These are phyloP conservation scores for Neoaliturus tenellus DNA, from an alignment of 2,888 invertebrate species.

Conservation along the genomic window DNA sequence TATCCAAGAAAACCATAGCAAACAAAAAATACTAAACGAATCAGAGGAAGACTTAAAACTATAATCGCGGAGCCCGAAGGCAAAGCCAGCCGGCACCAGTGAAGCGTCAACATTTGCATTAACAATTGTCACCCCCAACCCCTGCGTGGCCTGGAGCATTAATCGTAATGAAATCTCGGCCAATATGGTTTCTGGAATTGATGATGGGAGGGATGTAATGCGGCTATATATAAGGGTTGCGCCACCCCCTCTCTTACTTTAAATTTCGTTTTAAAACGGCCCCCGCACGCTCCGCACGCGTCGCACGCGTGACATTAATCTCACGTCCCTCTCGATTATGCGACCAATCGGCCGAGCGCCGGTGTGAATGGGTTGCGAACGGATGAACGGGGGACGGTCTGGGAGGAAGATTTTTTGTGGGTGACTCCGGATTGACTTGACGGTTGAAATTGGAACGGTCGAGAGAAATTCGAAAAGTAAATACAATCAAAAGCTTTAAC, in stretches of 20 bases:
- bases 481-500: no score
- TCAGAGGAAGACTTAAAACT: neutral
- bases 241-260: slow-evolving; percentile 62
- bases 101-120: slow-evolving; percentile 49
- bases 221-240: slow-evolving; percentile 58
- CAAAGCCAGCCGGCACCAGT: slow-evolving; percentile 7
- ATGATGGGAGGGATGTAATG: slow-evolving; percentile 60
- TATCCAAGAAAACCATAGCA: no score
- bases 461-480: no score
- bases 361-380: slow-evolving; percentile 37
- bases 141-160: slow-evolving; percentile 72
- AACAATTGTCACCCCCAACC: slow-evolving; percentile 48
- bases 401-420: no score
- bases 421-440: no score
- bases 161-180: slow-evolving; percentile 76
- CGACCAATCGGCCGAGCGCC: slow-evolving; percentile 53
- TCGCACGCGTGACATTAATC: slow-evolving; percentile 58
- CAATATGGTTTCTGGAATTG: slow-evolving; percentile 68
- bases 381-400: neutral
- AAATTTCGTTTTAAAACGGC: slow-evolving; percentile 66
- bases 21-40: no score
- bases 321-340: slow-evolving; percentile 58
- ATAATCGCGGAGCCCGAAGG: neutral
- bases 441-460: no score
- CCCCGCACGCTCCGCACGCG: slow-evolving; percentile 18